These are phyloP conservation scores for Carlito syrichta DNA, from an alignment of 2,113 vertebrate species.

Conservation along the genomic window DNA sequence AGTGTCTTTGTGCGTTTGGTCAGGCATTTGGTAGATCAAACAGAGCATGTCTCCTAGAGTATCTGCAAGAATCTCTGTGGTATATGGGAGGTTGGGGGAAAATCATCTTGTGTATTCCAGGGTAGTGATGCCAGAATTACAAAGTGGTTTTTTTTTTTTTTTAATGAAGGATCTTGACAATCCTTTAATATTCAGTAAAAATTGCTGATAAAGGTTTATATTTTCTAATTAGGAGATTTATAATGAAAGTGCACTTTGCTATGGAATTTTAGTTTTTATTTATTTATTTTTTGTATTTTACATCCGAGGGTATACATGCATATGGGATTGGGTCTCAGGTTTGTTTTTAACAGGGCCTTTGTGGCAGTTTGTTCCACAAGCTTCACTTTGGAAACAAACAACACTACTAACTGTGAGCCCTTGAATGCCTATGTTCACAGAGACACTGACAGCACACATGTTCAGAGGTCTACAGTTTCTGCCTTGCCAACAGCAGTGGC, in stretches of 20 bases:
- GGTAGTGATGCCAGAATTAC: not conserved
- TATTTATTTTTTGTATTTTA: no score
- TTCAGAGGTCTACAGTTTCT: rapidly evolving
- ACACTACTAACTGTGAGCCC: not conserved
- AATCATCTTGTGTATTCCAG: not conserved
- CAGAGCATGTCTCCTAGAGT: not conserved
- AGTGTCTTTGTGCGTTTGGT: not conserved
- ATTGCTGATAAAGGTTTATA: not conserved
- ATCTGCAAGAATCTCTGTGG: not conserved
- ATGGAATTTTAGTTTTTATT: not conserved
- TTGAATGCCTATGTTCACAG: not conserved
- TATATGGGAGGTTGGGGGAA: not conserved
- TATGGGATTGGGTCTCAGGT: no score
- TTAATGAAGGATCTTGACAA: not conserved
- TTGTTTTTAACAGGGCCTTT: not conserved
- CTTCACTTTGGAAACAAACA: not conserved
- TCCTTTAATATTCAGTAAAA: not conserved
- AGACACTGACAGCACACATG: not conserved
- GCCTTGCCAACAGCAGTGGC: not conserved
- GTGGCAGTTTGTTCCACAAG: not conserved
- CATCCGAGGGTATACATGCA: no score
- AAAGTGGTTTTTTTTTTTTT: not conserved
- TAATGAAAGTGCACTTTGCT: not conserved
- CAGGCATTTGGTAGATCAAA: not conserved
- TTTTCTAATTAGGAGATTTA: not conserved